A percentile compares a stretch with the other conserved stretches of the same genome.
These are phyloP conservation scores for Rhizomys pruinosus DNA, from an alignment of 2,113 vertebrate species.

Conservation along the genomic window DNA sequence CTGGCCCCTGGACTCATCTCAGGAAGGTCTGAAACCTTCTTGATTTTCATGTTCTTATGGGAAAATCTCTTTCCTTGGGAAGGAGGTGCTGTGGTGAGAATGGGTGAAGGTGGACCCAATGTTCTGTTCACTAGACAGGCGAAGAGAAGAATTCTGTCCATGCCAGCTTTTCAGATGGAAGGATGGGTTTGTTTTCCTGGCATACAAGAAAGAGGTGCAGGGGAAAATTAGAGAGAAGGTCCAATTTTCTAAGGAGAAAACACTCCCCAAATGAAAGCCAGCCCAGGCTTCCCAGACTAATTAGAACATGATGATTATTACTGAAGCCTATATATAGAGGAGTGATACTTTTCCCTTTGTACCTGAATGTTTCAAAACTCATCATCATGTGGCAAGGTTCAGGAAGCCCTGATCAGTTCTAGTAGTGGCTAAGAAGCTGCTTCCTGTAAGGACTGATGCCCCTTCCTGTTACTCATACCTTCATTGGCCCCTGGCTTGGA, in stretches of 20 bases:
- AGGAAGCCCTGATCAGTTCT: background rate
- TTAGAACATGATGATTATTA: slow-evolving; percentile 26
- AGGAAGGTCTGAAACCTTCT: background rate
- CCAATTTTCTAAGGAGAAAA: slow-evolving; percentile 18
- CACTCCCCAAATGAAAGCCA: background rate
- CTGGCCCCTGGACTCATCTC: background rate
- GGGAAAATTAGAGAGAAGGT: slow-evolving; percentile 37
- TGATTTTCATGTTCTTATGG: background rate
- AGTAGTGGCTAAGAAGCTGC: background rate
- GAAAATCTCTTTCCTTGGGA: background rate
- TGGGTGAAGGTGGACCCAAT: background rate
- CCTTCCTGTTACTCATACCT: background rate
- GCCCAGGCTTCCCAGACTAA: slow-evolving; percentile 8
- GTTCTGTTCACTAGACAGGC: background rate
- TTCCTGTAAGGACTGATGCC: fast-evolving
- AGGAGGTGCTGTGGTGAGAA: background rate
- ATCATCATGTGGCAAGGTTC: background rate
- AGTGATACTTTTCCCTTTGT: background rate
- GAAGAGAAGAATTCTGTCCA: background rate
- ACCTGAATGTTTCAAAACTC: background rate
- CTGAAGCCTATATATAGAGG: background rate
- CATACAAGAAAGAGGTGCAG: background rate
- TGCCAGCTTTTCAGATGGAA: background rate
- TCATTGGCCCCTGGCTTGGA: background rate
- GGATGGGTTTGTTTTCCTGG: background rate